Percentiles rank a stretch among this genome's conserved stretches.
phyloP scores from a whole-genome alignment of 2,888 invertebrate species.

The Coelinius sp. region DNA sequence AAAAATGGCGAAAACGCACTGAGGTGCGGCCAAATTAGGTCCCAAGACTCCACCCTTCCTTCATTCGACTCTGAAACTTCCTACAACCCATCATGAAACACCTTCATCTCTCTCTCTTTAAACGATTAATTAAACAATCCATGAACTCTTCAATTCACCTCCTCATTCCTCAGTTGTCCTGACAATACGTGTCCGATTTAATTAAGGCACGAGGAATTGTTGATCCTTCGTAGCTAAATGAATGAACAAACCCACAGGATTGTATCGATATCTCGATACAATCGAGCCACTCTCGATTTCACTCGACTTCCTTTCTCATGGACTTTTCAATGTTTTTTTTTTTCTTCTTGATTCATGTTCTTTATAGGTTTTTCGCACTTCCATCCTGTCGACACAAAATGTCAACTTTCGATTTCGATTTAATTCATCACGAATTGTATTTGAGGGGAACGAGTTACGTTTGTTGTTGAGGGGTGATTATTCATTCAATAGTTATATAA shows the following conservation, averaged over 20 bases:
- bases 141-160: constrained; percentile 6
- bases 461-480: too few relatives aligned
- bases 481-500: background rate
- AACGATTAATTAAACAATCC: constrained; percentile 25
- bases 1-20: background rate
- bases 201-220: constrained; percentile 32
- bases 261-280: constrained; percentile 26
- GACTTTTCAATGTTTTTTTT: constrained; percentile 11
- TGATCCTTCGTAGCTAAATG: constrained; percentile 1
- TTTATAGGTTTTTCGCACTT: background rate
- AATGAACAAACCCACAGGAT: constrained; percentile 18
- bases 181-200: constrained; percentile 23
- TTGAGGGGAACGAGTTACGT: too few relatives aligned
- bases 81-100: constrained; percentile 31
- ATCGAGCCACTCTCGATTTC: constrained; percentile 30
- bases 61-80: background rate
- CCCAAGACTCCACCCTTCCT: constrained; percentile 46
- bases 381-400: background rate
- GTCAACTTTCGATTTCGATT: constrained; percentile 27
- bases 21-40: constrained; percentile 48
- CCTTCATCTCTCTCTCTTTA: background rate
- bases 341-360: background rate
- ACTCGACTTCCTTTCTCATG: constrained; percentile 36
- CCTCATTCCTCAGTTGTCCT: background rate
- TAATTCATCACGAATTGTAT: background rate